Evolutionary conservation across 2,797 vertebrate genomes (phyloP).

Genomic region (Hydrophis major): DNA sequence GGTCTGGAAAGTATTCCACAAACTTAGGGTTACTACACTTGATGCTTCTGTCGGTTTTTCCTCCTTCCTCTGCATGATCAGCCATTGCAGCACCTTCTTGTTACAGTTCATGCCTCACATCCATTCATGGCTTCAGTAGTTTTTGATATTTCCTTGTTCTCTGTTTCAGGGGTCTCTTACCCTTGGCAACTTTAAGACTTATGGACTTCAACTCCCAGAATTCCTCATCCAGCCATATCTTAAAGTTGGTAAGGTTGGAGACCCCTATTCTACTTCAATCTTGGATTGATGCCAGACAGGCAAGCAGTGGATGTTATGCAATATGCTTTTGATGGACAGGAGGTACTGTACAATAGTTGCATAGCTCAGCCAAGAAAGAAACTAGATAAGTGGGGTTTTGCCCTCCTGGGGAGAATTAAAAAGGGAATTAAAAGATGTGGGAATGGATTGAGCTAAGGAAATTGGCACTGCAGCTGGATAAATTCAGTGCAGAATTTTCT

Average conservation of each 20-base stretch:
- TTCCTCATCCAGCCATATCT: background rate
- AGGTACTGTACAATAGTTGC: background rate
- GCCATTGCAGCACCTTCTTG: background rate
- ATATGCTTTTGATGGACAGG: background rate
- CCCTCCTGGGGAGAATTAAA: background rate
- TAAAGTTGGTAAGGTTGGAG: background rate
- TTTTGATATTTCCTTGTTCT: background rate
- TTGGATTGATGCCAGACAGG: background rate
- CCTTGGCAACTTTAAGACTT: background rate
- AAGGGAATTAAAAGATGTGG: background rate
- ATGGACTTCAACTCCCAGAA: background rate
- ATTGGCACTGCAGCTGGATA: background rate
- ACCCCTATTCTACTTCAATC: background rate
- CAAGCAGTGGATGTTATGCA: too few relatives aligned
- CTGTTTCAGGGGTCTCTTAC: background rate
- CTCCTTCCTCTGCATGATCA: background rate
- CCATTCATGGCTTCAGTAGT: background rate
- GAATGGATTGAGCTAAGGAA: background rate
- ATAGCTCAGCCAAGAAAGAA: background rate
- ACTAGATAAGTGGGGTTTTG: background rate
- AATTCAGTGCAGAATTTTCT: background rate
- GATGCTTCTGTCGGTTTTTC: background rate
- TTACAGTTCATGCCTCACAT: background rate
- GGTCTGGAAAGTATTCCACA: slow-evolving; percentile 25
- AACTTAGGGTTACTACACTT: background rate